Base-by-base conservation (phyloP, 2,888 invertebrate genomes). In the Machimus rusticus region DNA sequence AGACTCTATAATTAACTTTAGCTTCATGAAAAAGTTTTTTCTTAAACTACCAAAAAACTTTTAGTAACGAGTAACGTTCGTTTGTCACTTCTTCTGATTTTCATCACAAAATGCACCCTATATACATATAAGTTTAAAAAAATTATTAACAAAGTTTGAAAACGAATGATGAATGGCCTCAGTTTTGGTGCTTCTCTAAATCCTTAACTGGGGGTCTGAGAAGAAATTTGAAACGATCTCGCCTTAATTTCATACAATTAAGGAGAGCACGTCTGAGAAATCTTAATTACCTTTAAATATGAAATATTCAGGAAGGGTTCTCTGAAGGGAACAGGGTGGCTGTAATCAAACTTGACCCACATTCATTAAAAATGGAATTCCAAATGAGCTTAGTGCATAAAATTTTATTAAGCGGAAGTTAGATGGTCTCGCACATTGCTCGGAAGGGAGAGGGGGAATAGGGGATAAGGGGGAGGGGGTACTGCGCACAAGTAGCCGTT, bases 291-390 rank as follows among this genome's bases (percentile, higher is more conserved):
- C 81, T 81, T 55, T 55, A 51, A 81, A 81, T 55, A 81, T 81
- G 34, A 81, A 81, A 81, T 81, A 81, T 81, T 81, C 55, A 81
- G 23, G 16, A 55, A 46, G 51, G 55, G 23, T 81, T 55, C 31
- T 6, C 19, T 16, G 46, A 28, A 19, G 37, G 12, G 34, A 12
- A 37, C 12, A 6, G 46, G 46, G 14, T 37, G 39, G 28, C 23
- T 78, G 81, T 55, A 81, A 81, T 81, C 81, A 81, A 81, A 81
- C 51, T 81, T 81, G 81, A 81, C 81, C 81, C 51, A 81, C 51
- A 81, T 81, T 81, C 51, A 51, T 81, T 81, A 55, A 81, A 81
- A 81, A 81, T 81, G 55, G 31, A 81, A 28, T 43, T 46, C 46
- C 12, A 46, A 78, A 78, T 28, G 46, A 78, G 28, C 4, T 43